Percentiles rank a stretch among this genome's conserved stretches.
Conservation (phyloP, 2,113 vertebrate genomes). For the Pionites leucogaster region DNA sequence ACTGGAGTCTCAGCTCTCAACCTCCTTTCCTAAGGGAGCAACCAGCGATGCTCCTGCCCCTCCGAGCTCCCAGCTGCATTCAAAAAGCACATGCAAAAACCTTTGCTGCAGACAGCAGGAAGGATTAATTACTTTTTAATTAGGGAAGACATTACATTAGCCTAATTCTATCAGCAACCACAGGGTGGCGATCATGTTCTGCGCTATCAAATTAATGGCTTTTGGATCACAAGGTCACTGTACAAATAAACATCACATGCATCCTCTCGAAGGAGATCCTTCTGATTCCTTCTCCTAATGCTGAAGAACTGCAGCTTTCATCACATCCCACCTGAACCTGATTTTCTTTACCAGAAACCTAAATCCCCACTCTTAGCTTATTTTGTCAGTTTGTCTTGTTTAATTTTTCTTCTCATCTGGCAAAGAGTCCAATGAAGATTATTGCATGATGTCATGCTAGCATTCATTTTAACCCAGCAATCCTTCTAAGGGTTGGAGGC, state of each 20-base stretch:
- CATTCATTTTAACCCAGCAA: constrained; percentile 20
- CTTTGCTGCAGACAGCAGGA: neutral
- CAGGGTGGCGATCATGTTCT: constrained; percentile 79
- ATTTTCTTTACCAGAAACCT: constrained; percentile 51
- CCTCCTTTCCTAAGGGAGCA: neutral
- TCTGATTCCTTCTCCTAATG: constrained; percentile 61
- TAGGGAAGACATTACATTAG: constrained; percentile 35
- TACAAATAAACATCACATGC: constrained; percentile 56
- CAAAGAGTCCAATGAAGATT: constrained; percentile 42
- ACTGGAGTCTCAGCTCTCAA: neutral
- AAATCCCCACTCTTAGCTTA: neutral
- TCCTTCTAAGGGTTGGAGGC: constrained; percentile 35
- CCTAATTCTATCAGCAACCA: constrained; percentile 67
- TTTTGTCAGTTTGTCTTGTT: constrained; percentile 49
- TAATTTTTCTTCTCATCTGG: constrained; percentile 16
- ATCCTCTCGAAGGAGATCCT: constrained; percentile 39
- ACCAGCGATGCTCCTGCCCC: neutral
- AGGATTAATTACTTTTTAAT: constrained; percentile 67
- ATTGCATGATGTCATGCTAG: neutral
- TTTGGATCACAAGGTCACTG: constrained; percentile 75
- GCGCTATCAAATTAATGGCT: constrained; percentile 64
- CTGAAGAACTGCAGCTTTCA: constrained; percentile 58
- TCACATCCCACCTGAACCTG: constrained; percentile 19
- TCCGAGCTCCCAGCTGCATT: neutral
- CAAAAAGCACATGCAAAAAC: neutral